phyloP scores from a whole-genome alignment of 2,888 invertebrate genomes.

The Diaphora mendica region DNA sequence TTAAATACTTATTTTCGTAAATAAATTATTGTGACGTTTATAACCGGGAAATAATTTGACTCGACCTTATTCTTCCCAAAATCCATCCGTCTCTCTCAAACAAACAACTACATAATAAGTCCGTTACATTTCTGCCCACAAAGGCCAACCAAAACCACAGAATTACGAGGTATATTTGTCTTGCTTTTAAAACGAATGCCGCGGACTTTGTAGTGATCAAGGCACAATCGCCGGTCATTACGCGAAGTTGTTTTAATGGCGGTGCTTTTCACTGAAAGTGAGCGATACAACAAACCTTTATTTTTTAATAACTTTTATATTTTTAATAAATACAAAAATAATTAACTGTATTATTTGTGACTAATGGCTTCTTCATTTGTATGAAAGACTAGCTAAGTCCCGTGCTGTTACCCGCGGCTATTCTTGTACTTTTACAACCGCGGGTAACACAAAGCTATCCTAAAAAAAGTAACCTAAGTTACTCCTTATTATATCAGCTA shows the following conservation, averaged over 20 bases:
- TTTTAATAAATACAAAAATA: constrained; percentile 1
- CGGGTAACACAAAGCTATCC: no score
- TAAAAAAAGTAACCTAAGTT: no score
- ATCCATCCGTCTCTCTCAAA: neutral
- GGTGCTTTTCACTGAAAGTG: constrained; percentile 37
- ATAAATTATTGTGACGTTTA: neutral
- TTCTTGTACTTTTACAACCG: no score
- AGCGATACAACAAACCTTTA: constrained; percentile 14
- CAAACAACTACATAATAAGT: constrained; percentile 2
- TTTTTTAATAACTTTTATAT: constrained; percentile 5
- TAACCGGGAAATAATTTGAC: neutral
- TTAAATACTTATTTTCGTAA: no score
- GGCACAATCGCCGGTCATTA: constrained; percentile 39
- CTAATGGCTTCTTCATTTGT: neutral
- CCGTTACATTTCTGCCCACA: neutral
- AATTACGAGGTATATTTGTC: constrained; percentile 40
- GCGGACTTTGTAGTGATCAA: constrained; percentile 41
- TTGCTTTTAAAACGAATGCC: constrained; percentile 50
- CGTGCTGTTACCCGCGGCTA: no score
- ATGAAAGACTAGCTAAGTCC: no score
- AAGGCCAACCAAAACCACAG: constrained; percentile 12
- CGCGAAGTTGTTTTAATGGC: constrained; percentile 38
- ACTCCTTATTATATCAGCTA: no score
- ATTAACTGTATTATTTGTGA: constrained; percentile 1
- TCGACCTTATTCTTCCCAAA: neutral